Conservation (phyloP, 2,113 vertebrate species). For the Cyrtonyx montezumae region DNA sequence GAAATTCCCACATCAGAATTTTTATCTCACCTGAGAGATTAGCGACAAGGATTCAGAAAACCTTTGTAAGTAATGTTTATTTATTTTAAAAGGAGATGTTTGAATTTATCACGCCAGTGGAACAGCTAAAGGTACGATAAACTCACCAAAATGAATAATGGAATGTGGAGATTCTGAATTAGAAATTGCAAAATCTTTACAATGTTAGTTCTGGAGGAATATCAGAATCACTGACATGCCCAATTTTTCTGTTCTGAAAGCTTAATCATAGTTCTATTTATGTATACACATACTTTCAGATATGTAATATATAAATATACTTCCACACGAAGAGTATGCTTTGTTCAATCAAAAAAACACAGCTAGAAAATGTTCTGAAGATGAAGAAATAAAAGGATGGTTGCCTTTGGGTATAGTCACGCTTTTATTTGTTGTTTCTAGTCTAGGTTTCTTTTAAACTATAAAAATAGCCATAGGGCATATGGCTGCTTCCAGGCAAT, state of each 20-base stretch:
- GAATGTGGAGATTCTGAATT: not conserved
- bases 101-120: not conserved
- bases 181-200: not conserved
- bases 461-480: not conserved
- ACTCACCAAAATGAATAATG: not conserved
- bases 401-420: not conserved
- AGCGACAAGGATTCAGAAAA: not conserved
- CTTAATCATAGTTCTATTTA: not conserved
- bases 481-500: not conserved
- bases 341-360: not conserved
- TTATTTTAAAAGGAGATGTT: not conserved
- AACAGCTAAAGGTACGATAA: not conserved
- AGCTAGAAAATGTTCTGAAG: not conserved
- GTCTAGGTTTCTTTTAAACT: not conserved
- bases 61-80: not conserved
- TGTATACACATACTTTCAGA: not conserved
- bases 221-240: not conserved
- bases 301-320: not conserved
- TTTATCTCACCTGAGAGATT: not conserved
- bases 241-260: not conserved
- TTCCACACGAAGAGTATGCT: not conserved
- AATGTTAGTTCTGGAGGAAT: not conserved
- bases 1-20: not conserved
- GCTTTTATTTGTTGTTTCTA: not conserved
- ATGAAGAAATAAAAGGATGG: not conserved